Evolutionary conservation across 2,888 invertebrate genomes (phyloP).

Genomic region (Andrena fulva): DNA sequence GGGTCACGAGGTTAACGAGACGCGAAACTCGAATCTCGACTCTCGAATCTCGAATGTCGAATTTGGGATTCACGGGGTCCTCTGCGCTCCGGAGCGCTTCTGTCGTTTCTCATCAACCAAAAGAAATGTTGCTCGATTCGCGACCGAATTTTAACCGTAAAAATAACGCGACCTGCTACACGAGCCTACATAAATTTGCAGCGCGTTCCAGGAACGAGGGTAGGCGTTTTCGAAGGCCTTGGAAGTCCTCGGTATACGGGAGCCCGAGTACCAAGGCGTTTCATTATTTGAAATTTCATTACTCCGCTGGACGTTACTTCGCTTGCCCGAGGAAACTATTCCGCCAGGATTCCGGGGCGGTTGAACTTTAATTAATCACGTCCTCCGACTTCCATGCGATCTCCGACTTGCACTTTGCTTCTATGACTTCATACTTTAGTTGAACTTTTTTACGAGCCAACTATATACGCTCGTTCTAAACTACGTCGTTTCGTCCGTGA

Average conservation of each 20-base stretch:
- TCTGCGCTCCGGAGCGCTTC: not conserved
- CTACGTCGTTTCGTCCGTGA: not conserved
- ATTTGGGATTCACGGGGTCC: slow-evolving; percentile 13
- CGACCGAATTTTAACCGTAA: not conserved
- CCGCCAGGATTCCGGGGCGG: not conserved
- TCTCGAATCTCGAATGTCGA: not conserved
- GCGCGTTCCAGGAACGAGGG: not conserved
- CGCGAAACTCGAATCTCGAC: slow-evolving; percentile 27
- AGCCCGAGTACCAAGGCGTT: not conserved
- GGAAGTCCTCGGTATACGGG: not conserved
- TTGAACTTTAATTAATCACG: slow-evolving; percentile 21
- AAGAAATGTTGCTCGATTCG: not conserved
- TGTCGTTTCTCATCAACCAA: not conserved
- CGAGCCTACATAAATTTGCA: not conserved
- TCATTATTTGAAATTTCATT: not conserved
- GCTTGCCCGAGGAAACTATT: not conserved
- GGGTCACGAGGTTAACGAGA: slow-evolving; percentile 46
- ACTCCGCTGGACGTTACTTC: not conserved
- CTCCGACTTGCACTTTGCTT: not conserved
- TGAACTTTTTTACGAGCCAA: not conserved
- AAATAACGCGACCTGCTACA: not conserved
- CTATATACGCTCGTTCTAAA: not conserved
- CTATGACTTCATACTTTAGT: not conserved
- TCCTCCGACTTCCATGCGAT: slow-evolving; percentile 1
- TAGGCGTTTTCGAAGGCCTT: not conserved